These are phyloP conservation scores for Spilosoma lubricipeda DNA, from an alignment of 2,888 invertebrate genomes.

Conservation along the genomic window DNA sequence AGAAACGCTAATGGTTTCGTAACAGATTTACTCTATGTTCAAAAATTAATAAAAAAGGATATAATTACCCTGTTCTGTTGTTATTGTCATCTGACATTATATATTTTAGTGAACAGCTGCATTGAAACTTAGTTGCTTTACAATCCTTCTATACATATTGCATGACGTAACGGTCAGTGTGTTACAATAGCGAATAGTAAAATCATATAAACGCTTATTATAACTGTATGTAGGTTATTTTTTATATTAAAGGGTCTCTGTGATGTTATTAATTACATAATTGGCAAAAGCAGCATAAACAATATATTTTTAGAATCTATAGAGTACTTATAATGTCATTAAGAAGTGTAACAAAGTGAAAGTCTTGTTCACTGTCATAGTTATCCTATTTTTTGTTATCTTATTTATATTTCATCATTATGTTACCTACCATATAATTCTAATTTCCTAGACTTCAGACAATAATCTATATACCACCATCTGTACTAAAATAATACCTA, in stretches of 20 bases:
- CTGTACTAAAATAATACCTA: background rate
- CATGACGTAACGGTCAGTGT: background rate
- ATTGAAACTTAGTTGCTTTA: too few relatives aligned
- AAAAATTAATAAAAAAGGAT: too few relatives aligned
- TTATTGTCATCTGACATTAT: background rate
- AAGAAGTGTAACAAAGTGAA: too few relatives aligned
- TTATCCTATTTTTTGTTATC: background rate
- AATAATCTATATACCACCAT: background rate
- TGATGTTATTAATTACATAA: background rate
- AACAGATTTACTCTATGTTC: background rate
- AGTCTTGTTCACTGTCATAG: background rate
- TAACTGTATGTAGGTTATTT: background rate
- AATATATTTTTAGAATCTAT: slow-evolving; percentile 1
- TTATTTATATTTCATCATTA: background rate
- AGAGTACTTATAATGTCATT: background rate
- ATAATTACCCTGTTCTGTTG: too few relatives aligned
- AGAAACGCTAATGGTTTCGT: too few relatives aligned
- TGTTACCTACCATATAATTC: background rate
- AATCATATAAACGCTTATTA: background rate
- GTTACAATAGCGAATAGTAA: background rate
- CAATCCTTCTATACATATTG: background rate
- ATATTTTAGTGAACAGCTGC: too few relatives aligned
- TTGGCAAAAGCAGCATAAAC: background rate
- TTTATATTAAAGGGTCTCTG: background rate
- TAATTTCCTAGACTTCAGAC: background rate